Evolutionary conservation across 1,140 invertebrate species (phyloP).

Genomic region (Lerema accius): DNA sequence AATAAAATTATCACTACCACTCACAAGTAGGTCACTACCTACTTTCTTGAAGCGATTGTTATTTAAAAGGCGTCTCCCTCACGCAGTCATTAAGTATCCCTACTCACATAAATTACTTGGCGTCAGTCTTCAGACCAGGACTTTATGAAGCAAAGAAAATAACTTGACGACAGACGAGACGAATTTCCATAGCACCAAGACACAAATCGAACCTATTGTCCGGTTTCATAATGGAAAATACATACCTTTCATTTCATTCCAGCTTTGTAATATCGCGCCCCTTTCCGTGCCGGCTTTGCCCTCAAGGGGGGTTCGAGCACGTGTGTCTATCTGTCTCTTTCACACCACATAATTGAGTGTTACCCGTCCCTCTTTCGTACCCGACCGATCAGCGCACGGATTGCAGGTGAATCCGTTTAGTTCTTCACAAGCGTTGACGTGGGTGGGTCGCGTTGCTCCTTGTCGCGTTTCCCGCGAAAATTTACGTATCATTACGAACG

Average conservation of each 20-base stretch:
- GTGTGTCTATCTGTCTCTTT: slow-evolving; percentile 57
- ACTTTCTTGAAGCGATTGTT: slow-evolving; percentile 24
- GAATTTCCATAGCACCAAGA: slow-evolving; percentile 48
- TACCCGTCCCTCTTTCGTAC: slow-evolving; percentile 46
- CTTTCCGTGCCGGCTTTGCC: slow-evolving; percentile 68
- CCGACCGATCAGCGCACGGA: slow-evolving; percentile 73
- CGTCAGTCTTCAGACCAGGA: slow-evolving; percentile 5
- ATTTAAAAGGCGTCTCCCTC: slow-evolving; percentile 19
- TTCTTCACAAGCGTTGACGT: slow-evolving; percentile 55
- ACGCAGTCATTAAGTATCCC: slow-evolving; percentile 7
- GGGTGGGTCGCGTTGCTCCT: slow-evolving; percentile 51
- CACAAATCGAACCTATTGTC: slow-evolving; percentile 52
- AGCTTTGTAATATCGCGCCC: slow-evolving; percentile 71
- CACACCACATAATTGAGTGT: slow-evolving; percentile 11
- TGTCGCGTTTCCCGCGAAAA: slow-evolving; percentile 71
- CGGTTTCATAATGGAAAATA: slow-evolving; percentile 65
- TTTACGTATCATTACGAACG: slow-evolving; percentile 55
- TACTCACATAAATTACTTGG: slow-evolving; percentile 15
- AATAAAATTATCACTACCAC: no score
- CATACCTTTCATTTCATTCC: slow-evolving; percentile 67
- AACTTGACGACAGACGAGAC: slow-evolving; percentile 34
- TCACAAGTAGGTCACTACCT: slow-evolving; percentile 11
- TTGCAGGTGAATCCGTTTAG: slow-evolving; percentile 76
- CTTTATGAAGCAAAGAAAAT: slow-evolving; percentile 44
- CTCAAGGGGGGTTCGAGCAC: slow-evolving; percentile 61